Evolutionary conservation across 1,140 invertebrate genomes (phyloP).

Genomic region (Mercenaria mercenaria): DNA sequence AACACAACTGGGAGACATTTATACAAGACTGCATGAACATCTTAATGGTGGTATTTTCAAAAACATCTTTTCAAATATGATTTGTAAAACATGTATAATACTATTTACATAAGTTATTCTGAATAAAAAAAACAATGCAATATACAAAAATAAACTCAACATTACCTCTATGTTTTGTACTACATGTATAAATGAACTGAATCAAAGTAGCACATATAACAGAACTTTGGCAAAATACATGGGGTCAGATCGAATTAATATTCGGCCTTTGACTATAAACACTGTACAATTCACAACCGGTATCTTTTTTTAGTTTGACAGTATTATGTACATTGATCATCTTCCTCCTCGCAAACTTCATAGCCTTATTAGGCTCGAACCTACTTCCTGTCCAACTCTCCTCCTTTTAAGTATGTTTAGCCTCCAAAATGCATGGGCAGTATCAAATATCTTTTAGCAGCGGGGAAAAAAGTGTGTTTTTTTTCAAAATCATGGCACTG

Average conservation of each 20-base stretch:
- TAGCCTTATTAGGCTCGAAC: background rate
- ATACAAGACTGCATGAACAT: slow-evolving; percentile 7
- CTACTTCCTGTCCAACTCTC: background rate
- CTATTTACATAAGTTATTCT: background rate
- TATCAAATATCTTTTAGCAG: background rate
- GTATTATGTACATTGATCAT: background rate
- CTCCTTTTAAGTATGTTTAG: background rate
- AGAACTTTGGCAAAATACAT: too few species aligned
- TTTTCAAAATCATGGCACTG: slow-evolving; percentile 75
- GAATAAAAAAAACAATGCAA: background rate
- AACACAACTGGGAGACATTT: background rate
- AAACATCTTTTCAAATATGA: background rate
- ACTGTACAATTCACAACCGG: slow-evolving; percentile 4
- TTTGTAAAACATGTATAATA: background rate
- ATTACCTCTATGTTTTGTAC: background rate
- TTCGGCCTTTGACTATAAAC: background rate
- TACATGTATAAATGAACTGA: too few species aligned
- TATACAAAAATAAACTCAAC: slow-evolving; percentile 2
- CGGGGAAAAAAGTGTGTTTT: background rate
- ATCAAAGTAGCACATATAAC: too few species aligned
- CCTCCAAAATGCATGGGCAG: background rate
- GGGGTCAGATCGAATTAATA: background rate
- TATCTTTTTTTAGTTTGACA: background rate
- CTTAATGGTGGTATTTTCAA: slow-evolving; percentile 18
- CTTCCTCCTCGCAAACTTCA: background rate